phyloP scores from a whole-genome alignment of 2,113 vertebrate genomes.

The Entomyzon cyanotis region DNA sequence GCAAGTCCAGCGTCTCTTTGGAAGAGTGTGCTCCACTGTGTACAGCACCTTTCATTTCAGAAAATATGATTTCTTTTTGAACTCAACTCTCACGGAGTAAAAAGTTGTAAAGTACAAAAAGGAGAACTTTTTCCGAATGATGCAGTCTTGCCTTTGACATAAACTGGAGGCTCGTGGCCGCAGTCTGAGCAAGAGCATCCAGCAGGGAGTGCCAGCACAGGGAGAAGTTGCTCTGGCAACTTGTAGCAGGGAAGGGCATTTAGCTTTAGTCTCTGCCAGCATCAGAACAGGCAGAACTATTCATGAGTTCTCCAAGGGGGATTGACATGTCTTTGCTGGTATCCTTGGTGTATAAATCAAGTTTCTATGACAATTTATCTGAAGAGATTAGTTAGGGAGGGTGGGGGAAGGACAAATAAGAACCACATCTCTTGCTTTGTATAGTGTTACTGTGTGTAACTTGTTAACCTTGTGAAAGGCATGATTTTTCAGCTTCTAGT shows the following conservation, averaged over 20 bases:
- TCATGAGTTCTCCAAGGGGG: neutral
- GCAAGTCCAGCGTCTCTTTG: neutral
- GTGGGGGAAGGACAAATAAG: neutral
- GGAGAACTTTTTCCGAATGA: neutral
- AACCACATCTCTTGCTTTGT: neutral
- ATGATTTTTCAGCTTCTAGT: neutral
- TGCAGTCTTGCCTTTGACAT: neutral
- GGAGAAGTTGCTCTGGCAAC: neutral
- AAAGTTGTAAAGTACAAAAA: neutral
- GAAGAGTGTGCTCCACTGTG: neutral
- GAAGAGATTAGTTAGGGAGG: neutral
- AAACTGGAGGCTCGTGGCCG: neutral
- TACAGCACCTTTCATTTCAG: neutral
- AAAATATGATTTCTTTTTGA: neutral
- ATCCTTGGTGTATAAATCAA: neutral
- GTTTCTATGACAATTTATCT: conserved; percentile 39
- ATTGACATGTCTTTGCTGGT: neutral
- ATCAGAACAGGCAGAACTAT: neutral
- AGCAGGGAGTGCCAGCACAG: fast-evolving
- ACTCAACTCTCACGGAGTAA: neutral
- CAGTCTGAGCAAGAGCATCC: neutral
- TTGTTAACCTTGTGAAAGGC: neutral
- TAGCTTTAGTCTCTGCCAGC: neutral
- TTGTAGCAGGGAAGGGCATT: neutral
- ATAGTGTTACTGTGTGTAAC: neutral